phyloP scores from a whole-genome alignment of 2,113 vertebrate species.

The Recurvirostra avosetta region DNA sequence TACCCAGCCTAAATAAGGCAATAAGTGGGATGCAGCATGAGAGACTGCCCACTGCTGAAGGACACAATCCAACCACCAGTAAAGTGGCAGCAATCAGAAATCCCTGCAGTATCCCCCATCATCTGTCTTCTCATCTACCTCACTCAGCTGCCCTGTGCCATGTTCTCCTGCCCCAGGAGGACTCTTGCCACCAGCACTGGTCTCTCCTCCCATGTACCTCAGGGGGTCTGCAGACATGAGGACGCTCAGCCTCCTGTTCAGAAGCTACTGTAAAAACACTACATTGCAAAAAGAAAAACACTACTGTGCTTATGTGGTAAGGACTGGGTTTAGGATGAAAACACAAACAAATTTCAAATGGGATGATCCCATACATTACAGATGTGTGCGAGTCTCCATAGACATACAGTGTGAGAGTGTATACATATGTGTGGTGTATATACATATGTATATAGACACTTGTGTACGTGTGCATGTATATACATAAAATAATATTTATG shows the following conservation, averaged over 20 bases:
- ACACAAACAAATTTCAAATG: not conserved
- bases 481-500: not conserved
- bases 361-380: not conserved
- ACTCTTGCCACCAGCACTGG: not conserved
- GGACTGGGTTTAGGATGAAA: not conserved
- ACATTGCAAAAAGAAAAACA: not conserved
- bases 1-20: not conserved
- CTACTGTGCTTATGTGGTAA: not conserved
- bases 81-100: not conserved
- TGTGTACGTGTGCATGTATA: no score
- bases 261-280: not conserved
- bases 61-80: not conserved
- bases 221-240: accelerated
- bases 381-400: accelerated
- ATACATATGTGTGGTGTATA: not conserved
- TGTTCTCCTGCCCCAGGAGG: not conserved
- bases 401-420: accelerated
- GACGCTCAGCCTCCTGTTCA: not conserved
- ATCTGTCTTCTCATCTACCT: not conserved
- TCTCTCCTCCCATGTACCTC: not conserved
- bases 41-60: not conserved
- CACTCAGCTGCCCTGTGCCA: not conserved
- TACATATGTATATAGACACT: not conserved
- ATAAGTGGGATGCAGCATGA: accelerated
- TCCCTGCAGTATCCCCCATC: not conserved